Base-by-base conservation (phyloP, 2,888 invertebrate species). In the Diarsia mendica region DNA sequence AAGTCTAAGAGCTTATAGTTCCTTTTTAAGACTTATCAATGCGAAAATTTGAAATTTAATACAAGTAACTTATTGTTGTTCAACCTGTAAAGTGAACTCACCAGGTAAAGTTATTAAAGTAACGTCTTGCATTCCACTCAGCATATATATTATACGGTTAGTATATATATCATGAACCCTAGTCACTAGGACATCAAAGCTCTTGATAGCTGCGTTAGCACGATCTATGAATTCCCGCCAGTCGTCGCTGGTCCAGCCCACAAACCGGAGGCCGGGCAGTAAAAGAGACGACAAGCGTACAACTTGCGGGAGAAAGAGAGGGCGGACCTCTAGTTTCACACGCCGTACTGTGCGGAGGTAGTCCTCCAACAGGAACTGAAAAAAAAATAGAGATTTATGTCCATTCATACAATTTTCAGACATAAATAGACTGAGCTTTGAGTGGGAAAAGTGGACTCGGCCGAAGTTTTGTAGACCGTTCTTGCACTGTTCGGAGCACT, bases 81-180 rank as follows among this genome's bases (percentile, higher is more conserved):
- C 53, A 55, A 49, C 28, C 28, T 53, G 13, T 44, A 10, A 11
- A 46, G 10, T 60, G 4, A 58, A 83, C 84, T 85, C 67, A 92
- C 97, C 97, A 18, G 99, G 99, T 73, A 99, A 94, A 64, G 98
- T 97, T 86, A 99, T 98, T 69, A 99, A 95, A 0, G 97, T 97
- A n/a, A 98, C 97, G 70, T 97, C 97, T 91, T 98, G 98, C 98
- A 99, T 99, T 83, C 98, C 98, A 77, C 97, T 97, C 49, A 99
- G 95, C 49, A 99, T 98, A 90, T 98, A 98, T 76, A 99, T 97
- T 85, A 99, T 99, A 90, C 99, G 97, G 92, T 99, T 99, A 6
- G 98, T 97, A 90, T 99, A 98, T 77, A 99, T 98, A 91, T 99
- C 99, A 89, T 98, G 98, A 8, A 99, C 98, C 86, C 99, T 97